These are phyloP conservation scores for Xiphorhynchus erythropygius DNA, from an alignment of 2,797 vertebrate species.

Conservation along the genomic window DNA sequence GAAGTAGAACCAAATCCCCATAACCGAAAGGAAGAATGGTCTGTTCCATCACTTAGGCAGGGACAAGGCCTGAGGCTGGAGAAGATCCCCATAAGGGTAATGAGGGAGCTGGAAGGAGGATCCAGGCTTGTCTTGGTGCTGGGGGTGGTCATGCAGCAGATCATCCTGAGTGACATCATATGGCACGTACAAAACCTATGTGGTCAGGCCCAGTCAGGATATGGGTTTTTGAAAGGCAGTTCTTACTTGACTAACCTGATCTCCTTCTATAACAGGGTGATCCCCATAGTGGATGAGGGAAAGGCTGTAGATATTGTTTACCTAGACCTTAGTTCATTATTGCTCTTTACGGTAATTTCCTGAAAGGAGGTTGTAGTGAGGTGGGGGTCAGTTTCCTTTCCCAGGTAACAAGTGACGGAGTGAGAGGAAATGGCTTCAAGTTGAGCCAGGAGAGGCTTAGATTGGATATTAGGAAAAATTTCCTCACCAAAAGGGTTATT, in stretches of 20 bases:
- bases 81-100: not conserved
- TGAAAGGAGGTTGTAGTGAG: not conserved
- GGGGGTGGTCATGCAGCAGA: not conserved
- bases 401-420: too few species aligned
- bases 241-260: not conserved
- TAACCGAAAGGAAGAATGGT: not conserved
- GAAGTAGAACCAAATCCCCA: not conserved
- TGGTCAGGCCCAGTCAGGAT: not conserved
- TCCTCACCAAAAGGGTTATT: too few species aligned
- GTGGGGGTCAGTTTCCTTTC: not conserved
- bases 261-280: not conserved
- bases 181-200: rapidly evolving
- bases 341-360: too few species aligned
- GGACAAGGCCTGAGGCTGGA: not conserved
- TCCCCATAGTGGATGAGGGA: too few species aligned
- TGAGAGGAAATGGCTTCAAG: too few species aligned
- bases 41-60: not conserved
- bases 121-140: not conserved
- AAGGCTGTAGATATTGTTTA: not conserved
- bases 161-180: not conserved
- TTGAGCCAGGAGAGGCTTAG: not conserved
- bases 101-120: not conserved
- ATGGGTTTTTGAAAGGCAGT: not conserved
- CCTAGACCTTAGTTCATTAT: not conserved
- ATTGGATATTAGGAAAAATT: not conserved